These are phyloP conservation scores for Odontesthes bonariensis DNA, from an alignment of 2,113 vertebrate genomes.

Conservation along the genomic window DNA sequence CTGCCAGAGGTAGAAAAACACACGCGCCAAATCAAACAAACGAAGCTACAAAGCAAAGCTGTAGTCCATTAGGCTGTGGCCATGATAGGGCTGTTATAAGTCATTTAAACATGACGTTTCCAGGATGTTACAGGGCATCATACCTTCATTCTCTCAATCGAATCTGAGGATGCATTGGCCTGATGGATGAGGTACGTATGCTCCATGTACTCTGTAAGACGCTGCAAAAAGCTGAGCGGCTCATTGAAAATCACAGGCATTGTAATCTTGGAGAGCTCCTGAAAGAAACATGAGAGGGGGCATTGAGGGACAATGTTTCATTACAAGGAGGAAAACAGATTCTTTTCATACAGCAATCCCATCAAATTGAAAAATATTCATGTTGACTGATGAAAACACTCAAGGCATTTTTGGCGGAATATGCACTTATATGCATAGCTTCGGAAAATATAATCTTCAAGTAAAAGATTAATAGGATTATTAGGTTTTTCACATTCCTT, in stretches of 20 bases:
- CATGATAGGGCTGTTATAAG: neutral
- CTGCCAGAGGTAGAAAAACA: slow-evolving; percentile 70
- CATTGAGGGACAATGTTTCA: slow-evolving; percentile 1
- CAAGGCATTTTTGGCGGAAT: neutral
- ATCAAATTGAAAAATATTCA: slow-evolving; percentile 2
- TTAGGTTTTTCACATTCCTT: neutral
- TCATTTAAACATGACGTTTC: neutral
- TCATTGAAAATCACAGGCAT: slow-evolving; percentile 99
- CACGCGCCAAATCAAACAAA: neutral
- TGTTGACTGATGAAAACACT: neutral
- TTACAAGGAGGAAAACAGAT: slow-evolving; percentile 22
- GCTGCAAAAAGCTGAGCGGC: slow-evolving; percentile 96
- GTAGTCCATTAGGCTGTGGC: neutral
- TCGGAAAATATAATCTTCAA: neutral
- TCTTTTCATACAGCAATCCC: neutral
- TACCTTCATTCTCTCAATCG: slow-evolving; percentile 96
- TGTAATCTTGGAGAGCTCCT: slow-evolving; percentile 98
- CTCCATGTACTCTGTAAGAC: slow-evolving; percentile 98
- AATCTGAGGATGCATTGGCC: slow-evolving; percentile 86
- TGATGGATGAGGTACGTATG: slow-evolving; percentile 96
- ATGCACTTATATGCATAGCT: neutral
- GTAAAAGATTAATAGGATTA: neutral
- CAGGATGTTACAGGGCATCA: neutral
- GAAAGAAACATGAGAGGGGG: slow-evolving; percentile 13
- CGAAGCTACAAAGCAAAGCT: neutral